These are phyloP conservation scores for Dicyrtoma fusca DNA, from an alignment of 2,888 invertebrate species.

Conservation along the genomic window DNA sequence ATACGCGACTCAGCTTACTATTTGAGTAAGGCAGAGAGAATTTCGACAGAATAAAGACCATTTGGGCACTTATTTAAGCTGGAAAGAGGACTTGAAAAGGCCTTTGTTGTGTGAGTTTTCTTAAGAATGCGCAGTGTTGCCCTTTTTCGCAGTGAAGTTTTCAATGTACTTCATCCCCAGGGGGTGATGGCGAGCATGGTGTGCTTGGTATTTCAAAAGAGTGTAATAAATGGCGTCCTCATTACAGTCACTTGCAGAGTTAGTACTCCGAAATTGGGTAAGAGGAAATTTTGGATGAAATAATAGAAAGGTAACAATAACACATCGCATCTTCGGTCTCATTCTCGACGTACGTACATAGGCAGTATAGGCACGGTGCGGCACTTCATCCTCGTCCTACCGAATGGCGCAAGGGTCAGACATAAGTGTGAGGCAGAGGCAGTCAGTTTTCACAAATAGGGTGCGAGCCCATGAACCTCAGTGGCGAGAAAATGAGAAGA, in stretches of 20 bases:
- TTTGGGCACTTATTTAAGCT: background rate
- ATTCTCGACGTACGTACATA: background rate
- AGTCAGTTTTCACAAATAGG: conserved; percentile 45
- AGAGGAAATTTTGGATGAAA: conserved; percentile 25
- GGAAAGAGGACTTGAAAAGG: conserved; percentile 22
- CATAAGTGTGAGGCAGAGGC: conserved; percentile 32
- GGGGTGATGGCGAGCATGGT: conserved; percentile 20
- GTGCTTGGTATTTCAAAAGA: conserved; percentile 22
- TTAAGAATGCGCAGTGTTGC: conserved; percentile 34
- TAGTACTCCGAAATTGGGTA: conserved; percentile 29
- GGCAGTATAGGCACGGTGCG: too few species aligned
- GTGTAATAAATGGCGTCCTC: conserved; percentile 31
- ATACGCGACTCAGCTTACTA: background rate
- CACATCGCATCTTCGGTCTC: conserved; percentile 18
- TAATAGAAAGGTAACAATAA: conserved; percentile 31
- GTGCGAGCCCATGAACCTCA: conserved; percentile 43
- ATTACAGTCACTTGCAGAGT: conserved; percentile 18
- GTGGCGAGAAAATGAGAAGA: conserved; percentile 46
- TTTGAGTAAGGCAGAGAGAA: conserved; percentile 10
- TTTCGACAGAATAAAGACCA: conserved; percentile 5
- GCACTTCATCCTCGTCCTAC: too few species aligned
- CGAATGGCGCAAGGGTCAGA: conserved; percentile 25
- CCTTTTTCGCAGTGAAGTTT: conserved; percentile 35
- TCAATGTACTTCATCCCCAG: conserved; percentile 22
- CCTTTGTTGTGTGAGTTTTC: conserved; percentile 29